Percentiles rank a stretch among this genome's conserved stretches.
Evolutionary conservation across 2,797 vertebrate species (phyloP).

Genomic region (Cygnus olor): DNA sequence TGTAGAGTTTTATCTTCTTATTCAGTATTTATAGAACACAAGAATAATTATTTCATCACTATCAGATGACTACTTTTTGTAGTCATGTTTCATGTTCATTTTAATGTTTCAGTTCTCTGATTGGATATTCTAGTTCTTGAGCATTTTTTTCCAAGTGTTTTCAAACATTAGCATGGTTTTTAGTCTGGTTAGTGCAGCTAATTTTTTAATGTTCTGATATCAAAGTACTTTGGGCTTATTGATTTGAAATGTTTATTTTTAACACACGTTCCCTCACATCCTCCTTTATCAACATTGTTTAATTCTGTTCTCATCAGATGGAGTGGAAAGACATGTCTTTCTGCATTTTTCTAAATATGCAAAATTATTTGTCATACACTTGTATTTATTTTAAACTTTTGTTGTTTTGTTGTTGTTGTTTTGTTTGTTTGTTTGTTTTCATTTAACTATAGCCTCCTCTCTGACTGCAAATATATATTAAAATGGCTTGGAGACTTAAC

Average conservation of each 20-base stretch:
- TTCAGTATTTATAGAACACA: neutral
- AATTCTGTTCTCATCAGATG: neutral
- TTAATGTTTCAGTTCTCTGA: neutral
- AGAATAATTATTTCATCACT: neutral
- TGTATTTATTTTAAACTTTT: neutral
- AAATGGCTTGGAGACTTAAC: neutral
- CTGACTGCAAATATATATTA: neutral
- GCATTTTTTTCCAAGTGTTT: neutral
- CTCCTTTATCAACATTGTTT: neutral
- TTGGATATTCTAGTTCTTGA: neutral
- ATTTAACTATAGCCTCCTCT: neutral
- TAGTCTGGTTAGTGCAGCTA: neutral
- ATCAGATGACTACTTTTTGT: neutral
- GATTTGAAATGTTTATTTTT: neutral
- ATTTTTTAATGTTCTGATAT: neutral
- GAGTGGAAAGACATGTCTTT: neutral
- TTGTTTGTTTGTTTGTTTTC: no score
- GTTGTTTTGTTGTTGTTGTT: no score
- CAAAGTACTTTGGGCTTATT: neutral
- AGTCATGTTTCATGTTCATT: neutral
- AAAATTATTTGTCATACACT: neutral
- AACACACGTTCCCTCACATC: neutral
- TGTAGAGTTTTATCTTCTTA: neutral
- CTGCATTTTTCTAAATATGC: neutral
- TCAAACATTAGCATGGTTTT: neutral